Evolutionary conservation across 2,888 invertebrate genomes (phyloP), one percentile per base, ranked within the genome.

Genomic region (Gortyna flavago): DNA sequence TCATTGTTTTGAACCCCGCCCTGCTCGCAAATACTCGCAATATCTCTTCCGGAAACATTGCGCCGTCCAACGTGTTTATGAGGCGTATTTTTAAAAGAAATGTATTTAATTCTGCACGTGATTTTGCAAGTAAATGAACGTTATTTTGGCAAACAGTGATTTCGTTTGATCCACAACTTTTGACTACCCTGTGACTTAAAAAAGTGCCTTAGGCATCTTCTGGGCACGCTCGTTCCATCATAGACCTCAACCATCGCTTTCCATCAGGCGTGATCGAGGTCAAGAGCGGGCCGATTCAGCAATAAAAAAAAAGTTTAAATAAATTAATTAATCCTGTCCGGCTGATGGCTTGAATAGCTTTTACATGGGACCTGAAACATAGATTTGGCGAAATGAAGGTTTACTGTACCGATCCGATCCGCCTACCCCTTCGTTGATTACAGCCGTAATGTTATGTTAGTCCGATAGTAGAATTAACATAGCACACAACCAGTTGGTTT

Each of bases 21-120:
- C n/a, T 57, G 54, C 74, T 73, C 80, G 77, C 74, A 25, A 67
- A 74, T 80, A 54, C 74, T 41, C 51, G 54, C 66, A 64, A 67
- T 75, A 78, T 81, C 62, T 88, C 75, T 83, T 78, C 75, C 77
- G 86, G 70, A 73, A 79, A 86, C 83, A 84, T 75, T 81, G 62
- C 71, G 48, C 70, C 51, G 51, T 70, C 76, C 65, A 48, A 77
- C 32, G 29, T 67, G 18, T 75, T 81, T 68, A 72, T 67, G 72
- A 57, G 32, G 16, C 29, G 35, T 54, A 61, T 59, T 74, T 75
- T 73, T 71, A 29, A 48, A 75, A 70, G 1, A 62, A 70, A 44
- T 57, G 0, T 72, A 21, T 76, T 72, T 75, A 29, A 11, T 18
- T 35, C 35, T 66, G 11, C 66, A 21, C 73, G 57, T 65, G 61